Evolutionary conservation across 2,113 vertebrate species (phyloP).

Genomic region (Dinomys branickii): DNA sequence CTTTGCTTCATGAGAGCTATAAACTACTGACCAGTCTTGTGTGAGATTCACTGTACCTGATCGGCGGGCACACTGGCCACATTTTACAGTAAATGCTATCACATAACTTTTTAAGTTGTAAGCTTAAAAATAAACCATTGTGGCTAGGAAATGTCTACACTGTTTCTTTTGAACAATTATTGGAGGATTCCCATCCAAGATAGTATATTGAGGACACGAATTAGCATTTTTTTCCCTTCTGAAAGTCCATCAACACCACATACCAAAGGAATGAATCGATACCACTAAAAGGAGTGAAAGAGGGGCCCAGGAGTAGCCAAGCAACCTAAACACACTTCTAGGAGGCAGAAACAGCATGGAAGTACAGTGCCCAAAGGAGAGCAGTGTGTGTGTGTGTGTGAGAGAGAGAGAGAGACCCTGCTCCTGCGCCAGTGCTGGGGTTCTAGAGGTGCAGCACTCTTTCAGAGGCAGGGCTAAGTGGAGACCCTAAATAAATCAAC

Average conservation of each 20-base stretch:
- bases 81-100: neutral
- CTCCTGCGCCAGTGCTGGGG: neutral
- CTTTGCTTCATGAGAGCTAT: neutral
- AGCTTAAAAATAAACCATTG: neutral
- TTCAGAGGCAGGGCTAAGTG: neutral
- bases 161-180: neutral
- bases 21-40: neutral
- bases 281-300: neutral
- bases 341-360: neutral
- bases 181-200: neutral
- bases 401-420: too few species aligned
- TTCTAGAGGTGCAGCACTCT: neutral
- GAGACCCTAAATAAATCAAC: neutral
- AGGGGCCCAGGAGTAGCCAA: neutral
- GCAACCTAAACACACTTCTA: neutral
- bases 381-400: neutral
- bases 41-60: neutral
- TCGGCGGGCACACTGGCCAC: neutral
- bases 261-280: neutral
- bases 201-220: neutral
- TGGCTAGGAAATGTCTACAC: neutral
- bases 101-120: neutral
- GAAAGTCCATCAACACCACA: neutral
- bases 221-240: neutral
- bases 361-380: neutral